Evolutionary conservation across 2,113 vertebrate genomes (phyloP), one percentile per base, ranked within the genome.

Genomic region (Equus quagga): DNA sequence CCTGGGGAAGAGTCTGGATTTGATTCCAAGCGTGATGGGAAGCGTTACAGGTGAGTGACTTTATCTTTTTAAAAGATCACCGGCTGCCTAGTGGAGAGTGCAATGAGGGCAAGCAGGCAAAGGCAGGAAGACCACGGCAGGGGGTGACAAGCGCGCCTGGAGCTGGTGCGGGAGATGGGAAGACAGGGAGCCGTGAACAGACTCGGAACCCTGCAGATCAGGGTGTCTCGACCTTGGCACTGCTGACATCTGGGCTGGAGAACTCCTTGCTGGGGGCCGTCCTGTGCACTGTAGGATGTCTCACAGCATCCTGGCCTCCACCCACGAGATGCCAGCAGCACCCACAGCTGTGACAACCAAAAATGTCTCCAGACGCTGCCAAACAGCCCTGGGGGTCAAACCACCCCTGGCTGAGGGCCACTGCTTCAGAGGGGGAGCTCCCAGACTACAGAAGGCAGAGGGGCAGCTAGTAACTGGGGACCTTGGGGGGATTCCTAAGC

Each of bases 121-220:
- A 28, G 23, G 79, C 60, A 56, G 51, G 36, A 64, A 58, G 58
- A 33, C n/a, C 76, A 69, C 13, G 18, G 67, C 15, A 19, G 58
- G 28, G 8, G n/a, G 10, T 31, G 19, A 19, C 8, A 41, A 28
- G 3, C 21, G 69, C 8, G 10, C 15, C 79, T 21, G n/a, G 33
- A 49, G 21, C 70, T 31, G 10, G 14, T 13, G 44, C n/a, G 36
- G 60, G 33, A 28, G 33, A 8, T 33, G 58, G 18, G 56, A 49
- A 41, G 28, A 41, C 0, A 3, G 67, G 31, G 31, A 65, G 56
- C 24, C 1, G 2, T 8, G 0, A 36, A 44, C 0, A 4, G 58
- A 58, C 67, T 6, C 36, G 15, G 75, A 54, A 73, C 4, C 33
- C 18, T 21, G 51, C 10, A 41, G 21, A 56, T 10, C n/a, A 23